Base-by-base conservation (phyloP, 2,113 vertebrate species). In the Ramphastos sulfuratus region DNA sequence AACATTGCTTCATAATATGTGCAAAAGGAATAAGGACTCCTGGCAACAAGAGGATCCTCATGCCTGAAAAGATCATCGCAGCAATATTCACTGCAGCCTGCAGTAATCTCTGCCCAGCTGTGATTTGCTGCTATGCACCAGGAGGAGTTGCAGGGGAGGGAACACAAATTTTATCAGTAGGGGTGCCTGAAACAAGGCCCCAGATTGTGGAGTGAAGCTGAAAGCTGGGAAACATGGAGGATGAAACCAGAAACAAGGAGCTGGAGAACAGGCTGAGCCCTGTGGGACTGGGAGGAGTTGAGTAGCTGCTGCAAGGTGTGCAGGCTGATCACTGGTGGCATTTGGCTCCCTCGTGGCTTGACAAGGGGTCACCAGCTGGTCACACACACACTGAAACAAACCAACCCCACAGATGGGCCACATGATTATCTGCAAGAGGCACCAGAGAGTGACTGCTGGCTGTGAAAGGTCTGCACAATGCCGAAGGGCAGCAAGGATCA, bases 341-440 rank as follows among this genome's bases (percentile, higher is more conserved):
- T 94, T 93, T 87, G 84, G 39, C 44, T 93, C 44, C 71, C 55
- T 91, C 21, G 2, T 21, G 75, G 59, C 69, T 82, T 92, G 90
- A 37, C 61, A 66, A 33, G 28, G 50, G 82, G 82, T 90, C 69
- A 88, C 52, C 85, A 90, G 60, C 73, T 94, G 92, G 90, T 64
- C 89, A 56, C 46, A 30, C 59, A 44, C 5, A 50, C 48, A 50
- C 48, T 23, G 5, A 20, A 54, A 80, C 70, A 7, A 75, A 95
- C 42, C 44, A 46, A 17, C 44, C 44, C 44, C 44, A 25, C 23
- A 25, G 90, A 95, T 86, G 82, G 88, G 60, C 72, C 90, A 67
- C 76, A 60, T 46, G 71, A 81, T 83, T 78, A 16, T 56, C 72
- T 77, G 80, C 76, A 78, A 85, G 81, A 92, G 76, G 69, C 73